phyloP scores from a whole-genome alignment of 2,888 invertebrate genomes.

The Loripinus fragilis region DNA sequence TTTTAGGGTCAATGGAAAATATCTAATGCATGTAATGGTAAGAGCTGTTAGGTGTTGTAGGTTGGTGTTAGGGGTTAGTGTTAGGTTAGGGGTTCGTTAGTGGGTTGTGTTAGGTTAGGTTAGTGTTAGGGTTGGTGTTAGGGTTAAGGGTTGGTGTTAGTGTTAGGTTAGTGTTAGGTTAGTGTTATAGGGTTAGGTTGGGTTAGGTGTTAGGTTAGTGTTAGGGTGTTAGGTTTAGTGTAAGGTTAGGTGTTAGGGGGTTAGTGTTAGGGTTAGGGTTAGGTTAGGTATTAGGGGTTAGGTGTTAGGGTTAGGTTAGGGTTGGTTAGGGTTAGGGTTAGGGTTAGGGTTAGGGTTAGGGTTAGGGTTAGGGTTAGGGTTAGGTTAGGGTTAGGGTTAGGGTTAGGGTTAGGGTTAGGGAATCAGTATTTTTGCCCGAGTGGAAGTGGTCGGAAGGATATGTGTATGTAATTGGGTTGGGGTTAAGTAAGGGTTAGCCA shows the following conservation, averaged over 20 bases:
- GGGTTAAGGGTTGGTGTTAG: constrained; percentile 53
- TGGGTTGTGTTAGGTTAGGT: constrained; percentile 34
- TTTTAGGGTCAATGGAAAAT: constrained; percentile 36
- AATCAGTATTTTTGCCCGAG: constrained; percentile 47
- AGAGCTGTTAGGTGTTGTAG: constrained; percentile 20
- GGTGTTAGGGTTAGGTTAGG: constrained; percentile 31
- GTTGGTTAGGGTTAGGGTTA: constrained; percentile 51
- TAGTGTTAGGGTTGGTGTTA: constrained; percentile 59
- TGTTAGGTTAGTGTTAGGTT: constrained; percentile 56
- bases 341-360: constrained; percentile 48
- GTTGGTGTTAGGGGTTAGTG: constrained; percentile 30
- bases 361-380: constrained; percentile 46
- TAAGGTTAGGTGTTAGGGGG: constrained; percentile 59
- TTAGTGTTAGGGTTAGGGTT: constrained; percentile 63
- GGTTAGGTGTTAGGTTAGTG: constrained; percentile 52
- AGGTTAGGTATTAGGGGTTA: constrained; percentile 43
- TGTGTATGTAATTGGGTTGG: constrained; percentile 43
- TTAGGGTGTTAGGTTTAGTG: constrained; percentile 56
- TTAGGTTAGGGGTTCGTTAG: constrained; percentile 22
- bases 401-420: constrained; percentile 57
- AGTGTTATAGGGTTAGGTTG: constrained; percentile 51
- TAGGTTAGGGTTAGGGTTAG: constrained; percentile 58
- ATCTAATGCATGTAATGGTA: constrained; percentile 38
- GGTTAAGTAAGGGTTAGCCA: constrained; percentile 35
- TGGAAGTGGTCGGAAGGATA: constrained; percentile 50